Percentiles rank a stretch among this genome's conserved stretches.
phyloP scores from a whole-genome alignment of 2,888 invertebrate genomes.

The Mythimna pallens region DNA sequence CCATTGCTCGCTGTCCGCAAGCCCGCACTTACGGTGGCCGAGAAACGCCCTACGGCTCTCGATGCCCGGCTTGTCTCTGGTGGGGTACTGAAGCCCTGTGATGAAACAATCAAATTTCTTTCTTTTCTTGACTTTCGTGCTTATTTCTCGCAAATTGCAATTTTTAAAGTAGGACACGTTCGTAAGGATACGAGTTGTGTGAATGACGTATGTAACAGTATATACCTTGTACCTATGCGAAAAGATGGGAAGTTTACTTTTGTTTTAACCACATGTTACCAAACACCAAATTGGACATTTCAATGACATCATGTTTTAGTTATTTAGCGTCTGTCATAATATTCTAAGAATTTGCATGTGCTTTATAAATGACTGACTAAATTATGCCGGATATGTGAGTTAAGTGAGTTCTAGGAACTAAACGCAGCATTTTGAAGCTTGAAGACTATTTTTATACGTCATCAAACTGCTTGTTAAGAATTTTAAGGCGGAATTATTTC shows the following conservation, averaged over 20 bases:
- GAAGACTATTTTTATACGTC: constrained; percentile 20
- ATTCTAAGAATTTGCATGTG: constrained; percentile 47
- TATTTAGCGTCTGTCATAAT: constrained; percentile 44
- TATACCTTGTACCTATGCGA: neutral
- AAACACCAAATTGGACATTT: constrained; percentile 20
- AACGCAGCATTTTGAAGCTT: constrained; percentile 29
- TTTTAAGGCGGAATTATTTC: neutral
- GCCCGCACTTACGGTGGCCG: too few species aligned
- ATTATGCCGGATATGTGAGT: constrained; percentile 46
- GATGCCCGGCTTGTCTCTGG: too few species aligned
- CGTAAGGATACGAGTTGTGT: too few species aligned
- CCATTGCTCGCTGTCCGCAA: too few species aligned
- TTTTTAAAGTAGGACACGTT: too few species aligned
- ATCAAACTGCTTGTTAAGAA: neutral
- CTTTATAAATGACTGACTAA: constrained; percentile 40
- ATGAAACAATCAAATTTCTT: too few species aligned
- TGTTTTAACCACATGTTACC: constrained; percentile 17
- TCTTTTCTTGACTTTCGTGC: too few species aligned
- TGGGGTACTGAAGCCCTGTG: too few species aligned
- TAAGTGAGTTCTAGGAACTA: constrained; percentile 44
- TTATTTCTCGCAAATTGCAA: too few species aligned
- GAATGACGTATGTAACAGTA: too few species aligned
- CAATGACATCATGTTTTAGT: constrained; percentile 51
- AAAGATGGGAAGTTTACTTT: constrained; percentile 8
- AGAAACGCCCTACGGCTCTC: too few species aligned